A percentile compares a stretch with the other conserved stretches of the same genome.
Conservation (phyloP, 2,113 vertebrate genomes). For the Pseudolaguvia tuberculata region DNA sequence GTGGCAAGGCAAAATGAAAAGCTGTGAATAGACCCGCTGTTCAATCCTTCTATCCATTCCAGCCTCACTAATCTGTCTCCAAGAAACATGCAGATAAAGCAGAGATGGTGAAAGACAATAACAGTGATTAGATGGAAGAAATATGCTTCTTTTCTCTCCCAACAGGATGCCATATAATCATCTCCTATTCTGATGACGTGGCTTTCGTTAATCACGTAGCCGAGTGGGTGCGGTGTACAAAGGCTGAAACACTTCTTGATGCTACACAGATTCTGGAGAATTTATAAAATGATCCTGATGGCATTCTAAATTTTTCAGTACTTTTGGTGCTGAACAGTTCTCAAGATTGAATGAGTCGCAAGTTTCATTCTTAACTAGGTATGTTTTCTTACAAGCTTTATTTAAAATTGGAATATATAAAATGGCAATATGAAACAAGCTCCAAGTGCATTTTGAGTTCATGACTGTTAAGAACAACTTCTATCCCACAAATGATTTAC, state of each 20-base stretch:
- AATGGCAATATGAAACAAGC: background rate
- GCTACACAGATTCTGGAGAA: background rate
- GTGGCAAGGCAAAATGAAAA: background rate
- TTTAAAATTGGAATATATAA: background rate
- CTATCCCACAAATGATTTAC: too few species aligned
- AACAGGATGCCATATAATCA: conserved; percentile 5
- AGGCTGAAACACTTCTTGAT: background rate
- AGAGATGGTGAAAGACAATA: conserved; percentile 4
- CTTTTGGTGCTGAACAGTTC: background rate
- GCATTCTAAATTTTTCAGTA: background rate
- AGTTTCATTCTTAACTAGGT: too few species aligned
- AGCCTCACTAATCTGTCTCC: background rate
- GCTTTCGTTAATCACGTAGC: background rate
- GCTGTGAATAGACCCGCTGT: conserved; percentile 18
- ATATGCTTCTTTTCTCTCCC: background rate
- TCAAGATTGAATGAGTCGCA: background rate
- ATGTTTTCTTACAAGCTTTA: too few species aligned
- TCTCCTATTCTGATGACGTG: conserved; percentile 1
- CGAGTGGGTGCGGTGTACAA: conserved; percentile 13
- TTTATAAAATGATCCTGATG: background rate
- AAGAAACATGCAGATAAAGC: background rate
- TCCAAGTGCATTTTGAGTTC: background rate
- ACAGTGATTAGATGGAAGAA: background rate
- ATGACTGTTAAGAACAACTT: too few species aligned
- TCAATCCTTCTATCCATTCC: background rate